A percentile compares a stretch with the other conserved stretches of the same genome.
Conservation (phyloP, 1,140 invertebrate genomes). For the silkworm (Bombyx mori) region DNA sequence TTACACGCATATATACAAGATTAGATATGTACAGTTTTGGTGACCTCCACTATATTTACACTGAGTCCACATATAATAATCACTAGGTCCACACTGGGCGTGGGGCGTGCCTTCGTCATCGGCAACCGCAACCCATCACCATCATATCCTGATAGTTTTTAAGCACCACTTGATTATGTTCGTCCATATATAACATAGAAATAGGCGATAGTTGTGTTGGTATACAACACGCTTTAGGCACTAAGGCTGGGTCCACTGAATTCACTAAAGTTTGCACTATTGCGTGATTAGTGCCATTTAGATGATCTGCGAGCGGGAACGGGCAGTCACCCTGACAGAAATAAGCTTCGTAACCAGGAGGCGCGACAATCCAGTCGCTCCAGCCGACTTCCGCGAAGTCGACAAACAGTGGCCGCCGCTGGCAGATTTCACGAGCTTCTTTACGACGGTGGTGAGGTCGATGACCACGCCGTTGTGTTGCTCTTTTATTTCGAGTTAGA, state of each 20-base stretch:
- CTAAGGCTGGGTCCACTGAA: conserved; percentile 88
- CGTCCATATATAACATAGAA: conserved; percentile 95
- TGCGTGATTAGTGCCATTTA: conserved; percentile 98
- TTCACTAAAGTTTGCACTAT: conserved; percentile 98
- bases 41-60: conserved; percentile 67
- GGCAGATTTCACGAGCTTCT: conserved; percentile 83
- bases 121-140: conserved; percentile 94
- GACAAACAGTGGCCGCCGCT: conserved; percentile 91
- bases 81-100: conserved; percentile 52
- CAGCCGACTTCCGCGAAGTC: conserved; percentile 97
- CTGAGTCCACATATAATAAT: conserved; percentile 56
- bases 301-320: conserved; percentile 91
- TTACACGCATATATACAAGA: conserved; percentile 66
- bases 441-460: conserved; percentile 74
- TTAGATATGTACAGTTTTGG: conserved; percentile 58
- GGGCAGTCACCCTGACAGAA: conserved; percentile 96
- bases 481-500: conserved; percentile 59
- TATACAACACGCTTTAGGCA: conserved; percentile 94
- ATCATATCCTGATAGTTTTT: conserved; percentile 98
- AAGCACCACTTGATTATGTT: conserved; percentile 92
- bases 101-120: conserved; percentile 73
- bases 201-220: conserved; percentile 91
- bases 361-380: conserved; percentile 99
- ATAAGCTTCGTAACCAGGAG: conserved; percentile 94
- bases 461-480: conserved; percentile 66